Conservation (phyloP, 2,888 invertebrate species). For the Stenotaenia linearis region DNA sequence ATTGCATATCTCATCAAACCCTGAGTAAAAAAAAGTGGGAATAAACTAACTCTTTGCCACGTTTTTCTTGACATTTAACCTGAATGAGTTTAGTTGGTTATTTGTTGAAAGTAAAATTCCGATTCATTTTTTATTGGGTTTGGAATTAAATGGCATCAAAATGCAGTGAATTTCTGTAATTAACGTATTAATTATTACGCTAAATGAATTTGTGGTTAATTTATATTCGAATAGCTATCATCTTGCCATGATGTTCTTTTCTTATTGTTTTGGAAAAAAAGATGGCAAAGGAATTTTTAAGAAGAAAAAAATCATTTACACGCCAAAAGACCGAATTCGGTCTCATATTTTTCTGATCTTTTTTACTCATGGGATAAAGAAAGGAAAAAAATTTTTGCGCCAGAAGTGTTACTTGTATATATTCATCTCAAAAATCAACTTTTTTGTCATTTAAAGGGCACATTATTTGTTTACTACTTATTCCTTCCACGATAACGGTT, state of each 20-base stretch:
- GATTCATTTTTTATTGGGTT: background rate
- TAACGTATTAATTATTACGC: background rate
- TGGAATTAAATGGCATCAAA: background rate
- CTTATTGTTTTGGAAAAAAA: background rate
- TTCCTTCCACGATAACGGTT: slow-evolving; percentile 26
- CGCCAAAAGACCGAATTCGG: slow-evolving; percentile 7
- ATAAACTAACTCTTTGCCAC: background rate
- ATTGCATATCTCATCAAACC: slow-evolving; percentile 26
- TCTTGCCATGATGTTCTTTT: background rate
- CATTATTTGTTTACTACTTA: slow-evolving; percentile 20
- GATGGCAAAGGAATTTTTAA: background rate
- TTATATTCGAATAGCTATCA: slow-evolving; percentile 10
- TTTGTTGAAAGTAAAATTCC: background rate
- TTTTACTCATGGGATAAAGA: background rate
- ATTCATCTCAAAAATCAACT: slow-evolving; percentile 17
- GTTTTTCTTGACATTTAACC: background rate
- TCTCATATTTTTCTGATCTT: slow-evolving; percentile 10
- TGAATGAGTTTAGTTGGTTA: background rate
- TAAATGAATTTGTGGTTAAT: background rate
- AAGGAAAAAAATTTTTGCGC: background rate
- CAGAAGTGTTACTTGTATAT: slow-evolving; percentile 24
- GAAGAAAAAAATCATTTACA: background rate
- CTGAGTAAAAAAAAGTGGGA: background rate
- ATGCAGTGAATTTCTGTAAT: background rate
- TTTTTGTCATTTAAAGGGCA: slow-evolving; percentile 24